A percentile compares a stretch with the other conserved stretches of the same genome.
Conservation (phyloP, 2,888 invertebrate genomes). For the Congeria kusceri region DNA sequence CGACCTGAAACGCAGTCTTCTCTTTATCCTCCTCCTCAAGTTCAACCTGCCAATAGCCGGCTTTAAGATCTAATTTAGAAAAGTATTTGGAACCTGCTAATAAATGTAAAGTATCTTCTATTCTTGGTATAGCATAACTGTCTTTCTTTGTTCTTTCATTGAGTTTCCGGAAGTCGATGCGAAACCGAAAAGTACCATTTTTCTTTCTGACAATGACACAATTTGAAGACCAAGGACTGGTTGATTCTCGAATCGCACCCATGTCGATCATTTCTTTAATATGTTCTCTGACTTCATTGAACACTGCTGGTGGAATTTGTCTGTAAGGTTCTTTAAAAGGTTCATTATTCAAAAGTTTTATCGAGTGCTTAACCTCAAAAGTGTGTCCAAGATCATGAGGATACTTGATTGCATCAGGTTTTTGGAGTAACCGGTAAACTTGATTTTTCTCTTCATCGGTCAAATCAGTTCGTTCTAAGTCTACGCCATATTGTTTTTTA, state of each 20-base stretch:
- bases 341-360: no score
- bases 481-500: background rate
- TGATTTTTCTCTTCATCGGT: constrained; percentile 4
- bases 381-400: constrained; percentile 19
- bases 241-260: no score
- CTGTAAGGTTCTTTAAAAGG: no score
- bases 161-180: no score
- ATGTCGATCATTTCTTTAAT: no score
- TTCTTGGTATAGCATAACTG: no score
- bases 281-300: no score
- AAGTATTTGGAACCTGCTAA: background rate
- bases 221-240: background rate
- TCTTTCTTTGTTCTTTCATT: no score
- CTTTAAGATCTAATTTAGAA: constrained; percentile 20
- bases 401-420: constrained; percentile 11
- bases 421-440: constrained; percentile 8
- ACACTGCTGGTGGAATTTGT: no score
- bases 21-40: constrained; percentile 24
- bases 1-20: constrained; percentile 38
- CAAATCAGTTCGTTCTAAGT: constrained; percentile 14
- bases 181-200: background rate
- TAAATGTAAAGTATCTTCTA: no score
- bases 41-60: constrained; percentile 19
- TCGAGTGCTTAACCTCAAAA: background rate
- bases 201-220: background rate